These are phyloP conservation scores for Tyto alba DNA, from an alignment of 2,113 vertebrate genomes.

Conservation along the genomic window DNA sequence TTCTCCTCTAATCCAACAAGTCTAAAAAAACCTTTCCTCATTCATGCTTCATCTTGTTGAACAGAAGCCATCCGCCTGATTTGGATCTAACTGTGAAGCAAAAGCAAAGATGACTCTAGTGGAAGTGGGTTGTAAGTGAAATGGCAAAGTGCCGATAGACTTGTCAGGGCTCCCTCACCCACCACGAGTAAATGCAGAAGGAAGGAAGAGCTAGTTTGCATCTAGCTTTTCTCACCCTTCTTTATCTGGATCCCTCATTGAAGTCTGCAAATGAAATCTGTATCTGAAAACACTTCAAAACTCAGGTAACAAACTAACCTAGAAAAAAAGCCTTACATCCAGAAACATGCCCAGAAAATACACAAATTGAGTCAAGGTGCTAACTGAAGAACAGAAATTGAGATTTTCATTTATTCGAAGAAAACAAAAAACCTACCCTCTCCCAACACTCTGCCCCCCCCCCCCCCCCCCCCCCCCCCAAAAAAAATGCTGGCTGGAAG, in stretches of 20 bases:
- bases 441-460: not conserved
- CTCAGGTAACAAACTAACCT: not conserved
- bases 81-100: not conserved
- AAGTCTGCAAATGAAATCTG: not conserved
- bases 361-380: not conserved
- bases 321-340: not conserved
- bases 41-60: not conserved
- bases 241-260: not conserved
- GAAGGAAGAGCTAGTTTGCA: not conserved
- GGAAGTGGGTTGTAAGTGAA: not conserved
- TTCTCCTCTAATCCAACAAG: not conserved
- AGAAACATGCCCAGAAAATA: not conserved
- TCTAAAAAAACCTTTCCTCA: not conserved
- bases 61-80: not conserved
- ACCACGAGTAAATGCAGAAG: not conserved
- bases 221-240: not conserved
- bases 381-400: rapidly evolving
- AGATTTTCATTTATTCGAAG: not conserved
- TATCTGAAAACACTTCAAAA: not conserved
- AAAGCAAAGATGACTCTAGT: not conserved
- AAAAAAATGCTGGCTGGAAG: not conserved
- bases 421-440: not conserved
- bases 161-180: not conserved
- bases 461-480: too few species aligned
- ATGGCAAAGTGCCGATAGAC: not conserved